Evolutionary conservation across 2,888 invertebrate species (phyloP).

Genomic region (Eugnorisma glareosa): DNA sequence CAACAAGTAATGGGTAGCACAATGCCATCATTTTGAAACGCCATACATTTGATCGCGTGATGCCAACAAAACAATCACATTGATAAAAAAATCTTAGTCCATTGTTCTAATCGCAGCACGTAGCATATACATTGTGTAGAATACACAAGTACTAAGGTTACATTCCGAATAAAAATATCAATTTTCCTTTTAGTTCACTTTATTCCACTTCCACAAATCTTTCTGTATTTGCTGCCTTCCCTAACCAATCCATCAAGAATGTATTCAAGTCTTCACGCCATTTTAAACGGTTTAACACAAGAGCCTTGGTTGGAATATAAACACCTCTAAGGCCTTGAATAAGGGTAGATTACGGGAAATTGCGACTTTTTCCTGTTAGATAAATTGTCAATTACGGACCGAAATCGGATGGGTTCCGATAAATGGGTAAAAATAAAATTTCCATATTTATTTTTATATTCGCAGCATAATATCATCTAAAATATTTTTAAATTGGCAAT

Average conservation of each 20-base stretch:
- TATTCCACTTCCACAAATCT: not conserved
- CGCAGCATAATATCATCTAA: not conserved
- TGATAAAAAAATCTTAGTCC: too few relatives aligned
- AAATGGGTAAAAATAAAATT: conserved; percentile 5
- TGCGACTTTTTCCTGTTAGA: conserved; percentile 42
- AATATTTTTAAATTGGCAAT: not conserved
- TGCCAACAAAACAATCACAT: too few relatives aligned
- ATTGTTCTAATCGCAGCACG: too few relatives aligned
- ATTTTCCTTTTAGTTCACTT: not conserved
- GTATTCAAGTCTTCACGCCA: not conserved
- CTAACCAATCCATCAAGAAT: not conserved
- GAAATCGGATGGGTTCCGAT: not conserved
- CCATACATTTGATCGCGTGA: too few relatives aligned
- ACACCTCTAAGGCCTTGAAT: not conserved
- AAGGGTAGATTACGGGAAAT: conserved; percentile 18
- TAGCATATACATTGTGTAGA: too few relatives aligned
- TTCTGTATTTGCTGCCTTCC: not conserved
- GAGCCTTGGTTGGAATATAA: conserved; percentile 14
- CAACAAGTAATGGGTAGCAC: too few relatives aligned
- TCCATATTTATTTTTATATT: conserved; percentile 5
- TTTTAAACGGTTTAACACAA: conserved; percentile 4
- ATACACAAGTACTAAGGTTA: too few relatives aligned
- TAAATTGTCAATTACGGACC: conserved; percentile 35
- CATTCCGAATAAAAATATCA: too few relatives aligned
- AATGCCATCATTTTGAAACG: too few relatives aligned